Conservation (phyloP, 2,797 vertebrate genomes). For the Bradypus variegatus region DNA sequence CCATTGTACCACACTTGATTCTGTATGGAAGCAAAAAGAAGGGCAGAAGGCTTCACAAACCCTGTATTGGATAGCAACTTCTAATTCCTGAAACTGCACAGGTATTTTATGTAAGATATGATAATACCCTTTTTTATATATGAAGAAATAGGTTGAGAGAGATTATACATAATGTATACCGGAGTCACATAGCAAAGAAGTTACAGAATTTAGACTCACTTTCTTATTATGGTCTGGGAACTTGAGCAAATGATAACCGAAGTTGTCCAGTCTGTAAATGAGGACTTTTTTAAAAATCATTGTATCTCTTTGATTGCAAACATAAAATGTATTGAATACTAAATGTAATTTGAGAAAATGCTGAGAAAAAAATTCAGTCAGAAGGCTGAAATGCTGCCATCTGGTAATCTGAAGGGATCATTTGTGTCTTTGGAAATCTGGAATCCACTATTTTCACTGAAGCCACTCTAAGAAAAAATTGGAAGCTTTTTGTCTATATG, state of each 20-base stretch:
- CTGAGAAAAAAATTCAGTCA: not conserved
- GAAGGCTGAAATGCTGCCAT: not conserved
- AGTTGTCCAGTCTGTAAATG: slow-evolving; percentile 11
- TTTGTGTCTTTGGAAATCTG: not conserved
- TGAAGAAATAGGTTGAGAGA: not conserved
- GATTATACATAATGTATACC: not conserved
- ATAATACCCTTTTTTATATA: not conserved
- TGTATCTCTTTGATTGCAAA: not conserved
- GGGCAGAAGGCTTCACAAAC: not conserved
- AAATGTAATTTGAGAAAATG: slow-evolving; percentile 42
- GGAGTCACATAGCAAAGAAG: not conserved
- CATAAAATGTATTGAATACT: not conserved
- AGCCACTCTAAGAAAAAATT: slow-evolving; percentile 5
- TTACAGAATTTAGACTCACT: slow-evolving; percentile 31
- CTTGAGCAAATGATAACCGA: slow-evolving; percentile 18
- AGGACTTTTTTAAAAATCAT: not conserved
- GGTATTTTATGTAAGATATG: slow-evolving; percentile 15
- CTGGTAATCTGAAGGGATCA: not conserved
- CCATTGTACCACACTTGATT: not conserved
- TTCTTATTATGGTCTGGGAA: not conserved
- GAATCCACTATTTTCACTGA: not conserved
- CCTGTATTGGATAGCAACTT: not conserved
- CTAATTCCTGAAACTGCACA: not conserved
- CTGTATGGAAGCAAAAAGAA: not conserved
- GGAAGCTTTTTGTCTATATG: not conserved